A percentile compares a stretch with the other conserved stretches of the same genome.
Conservation (phyloP, 2,113 vertebrate species). For the Spheniscus mendiculus region DNA sequence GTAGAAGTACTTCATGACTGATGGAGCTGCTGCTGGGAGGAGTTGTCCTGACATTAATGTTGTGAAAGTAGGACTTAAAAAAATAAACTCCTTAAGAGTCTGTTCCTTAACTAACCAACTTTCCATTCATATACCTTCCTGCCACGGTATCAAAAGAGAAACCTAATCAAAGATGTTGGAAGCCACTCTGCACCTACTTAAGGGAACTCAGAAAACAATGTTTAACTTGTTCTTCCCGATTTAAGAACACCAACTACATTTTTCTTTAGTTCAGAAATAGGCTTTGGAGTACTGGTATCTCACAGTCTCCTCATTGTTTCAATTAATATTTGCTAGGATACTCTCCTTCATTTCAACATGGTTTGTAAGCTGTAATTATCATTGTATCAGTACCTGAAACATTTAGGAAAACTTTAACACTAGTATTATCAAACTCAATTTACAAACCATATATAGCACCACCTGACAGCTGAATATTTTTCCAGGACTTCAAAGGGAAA, state of each 20-base stretch:
- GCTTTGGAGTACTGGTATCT: background rate
- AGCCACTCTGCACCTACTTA: background rate
- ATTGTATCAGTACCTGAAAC: background rate
- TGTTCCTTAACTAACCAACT: background rate
- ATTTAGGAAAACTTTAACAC: background rate
- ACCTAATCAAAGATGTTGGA: background rate
- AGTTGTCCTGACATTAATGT: background rate
- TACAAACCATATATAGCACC: background rate
- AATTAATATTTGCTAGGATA: background rate
- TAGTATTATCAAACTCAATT: background rate
- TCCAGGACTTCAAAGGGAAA: background rate
- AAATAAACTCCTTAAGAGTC: background rate
- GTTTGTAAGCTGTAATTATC: background rate
- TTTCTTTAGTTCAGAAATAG: background rate
- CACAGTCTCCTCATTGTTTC: background rate
- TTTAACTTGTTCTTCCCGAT: background rate
- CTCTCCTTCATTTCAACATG: background rate
- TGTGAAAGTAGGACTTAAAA: background rate
- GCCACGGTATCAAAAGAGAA: background rate
- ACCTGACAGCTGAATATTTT: background rate
- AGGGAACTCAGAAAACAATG: background rate
- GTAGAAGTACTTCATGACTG: background rate
- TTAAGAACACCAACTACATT: background rate
- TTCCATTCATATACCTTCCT: background rate
- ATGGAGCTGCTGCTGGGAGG: background rate